Conservation (phyloP, 2,888 invertebrate species). For the Salpingus planirostris region DNA sequence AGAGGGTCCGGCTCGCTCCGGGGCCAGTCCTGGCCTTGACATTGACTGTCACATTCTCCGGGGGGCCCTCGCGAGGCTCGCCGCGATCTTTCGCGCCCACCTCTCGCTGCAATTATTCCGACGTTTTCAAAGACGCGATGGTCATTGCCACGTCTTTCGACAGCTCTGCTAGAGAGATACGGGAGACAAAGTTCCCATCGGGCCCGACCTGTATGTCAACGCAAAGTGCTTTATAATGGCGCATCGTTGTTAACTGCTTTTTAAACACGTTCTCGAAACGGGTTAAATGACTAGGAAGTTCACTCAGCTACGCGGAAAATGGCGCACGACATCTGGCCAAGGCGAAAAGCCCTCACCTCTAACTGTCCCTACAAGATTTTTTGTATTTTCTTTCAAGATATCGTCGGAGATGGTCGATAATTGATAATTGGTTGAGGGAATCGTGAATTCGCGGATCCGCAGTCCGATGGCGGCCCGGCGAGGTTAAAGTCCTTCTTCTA, state of each 20-base stretch:
- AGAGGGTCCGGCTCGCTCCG: slow-evolving; percentile 9
- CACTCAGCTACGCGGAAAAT: slow-evolving; percentile 17
- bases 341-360: slow-evolving; percentile 41
- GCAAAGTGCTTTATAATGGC: slow-evolving; percentile 17
- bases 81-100: slow-evolving; percentile 9
- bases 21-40: slow-evolving; percentile 32
- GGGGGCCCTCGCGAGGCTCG: slow-evolving; percentile 30
- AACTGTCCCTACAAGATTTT: too few species aligned
- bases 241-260: slow-evolving; percentile 14
- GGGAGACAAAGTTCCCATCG: slow-evolving; percentile 12
- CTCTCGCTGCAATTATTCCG: slow-evolving; percentile 3
- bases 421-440: too few species aligned
- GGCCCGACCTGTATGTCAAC: too few species aligned
- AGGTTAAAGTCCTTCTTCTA: slow-evolving; percentile 41
- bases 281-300: slow-evolving; percentile 14
- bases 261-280: slow-evolving; percentile 14
- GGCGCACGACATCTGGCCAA: slow-evolving; percentile 11
- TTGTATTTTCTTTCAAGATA: too few species aligned
- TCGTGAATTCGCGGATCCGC: too few species aligned
- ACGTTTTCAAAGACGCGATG: too few species aligned
- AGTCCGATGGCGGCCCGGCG: slow-evolving; percentile 15
- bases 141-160: too few species aligned
- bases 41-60: slow-evolving; percentile 30
- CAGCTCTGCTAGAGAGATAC: too few species aligned
- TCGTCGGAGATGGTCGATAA: too few species aligned